Percentiles rank a stretch among this genome's conserved stretches.
Conservation (phyloP, 2,888 invertebrate genomes). For the Eilema depressum region DNA sequence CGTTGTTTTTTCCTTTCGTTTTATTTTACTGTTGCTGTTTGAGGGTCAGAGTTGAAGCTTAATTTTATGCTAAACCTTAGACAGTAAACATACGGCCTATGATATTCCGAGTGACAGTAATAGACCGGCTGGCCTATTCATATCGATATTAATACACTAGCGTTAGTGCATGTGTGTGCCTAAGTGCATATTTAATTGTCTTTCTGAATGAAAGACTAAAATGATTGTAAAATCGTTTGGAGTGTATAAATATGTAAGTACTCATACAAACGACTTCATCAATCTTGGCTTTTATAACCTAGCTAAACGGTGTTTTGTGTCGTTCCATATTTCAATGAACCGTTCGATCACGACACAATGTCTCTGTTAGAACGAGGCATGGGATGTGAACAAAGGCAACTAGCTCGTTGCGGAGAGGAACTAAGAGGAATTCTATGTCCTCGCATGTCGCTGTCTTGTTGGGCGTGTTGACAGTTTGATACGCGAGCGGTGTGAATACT, state of each 20-base stretch:
- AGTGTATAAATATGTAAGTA: too few species aligned
- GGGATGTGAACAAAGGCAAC: slow-evolving; percentile 36
- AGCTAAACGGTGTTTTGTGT: background rate
- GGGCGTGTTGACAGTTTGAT: slow-evolving; percentile 17
- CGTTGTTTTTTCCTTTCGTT: background rate
- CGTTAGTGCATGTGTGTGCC: too few species aligned
- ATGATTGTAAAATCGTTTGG: background rate
- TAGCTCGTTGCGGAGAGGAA: slow-evolving; percentile 27
- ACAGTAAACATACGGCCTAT: background rate
- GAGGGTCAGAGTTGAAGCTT: background rate
- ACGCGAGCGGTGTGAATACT: background rate
- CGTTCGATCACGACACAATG: background rate
- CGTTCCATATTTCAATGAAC: background rate
- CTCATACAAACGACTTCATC: slow-evolving; percentile 1
- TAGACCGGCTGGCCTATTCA: too few species aligned
- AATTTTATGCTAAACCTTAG: background rate
- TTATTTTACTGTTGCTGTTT: background rate
- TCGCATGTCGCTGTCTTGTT: slow-evolving; percentile 44
- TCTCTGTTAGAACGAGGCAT: slow-evolving; percentile 20
- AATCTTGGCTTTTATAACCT: background rate
- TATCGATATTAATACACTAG: too few species aligned
- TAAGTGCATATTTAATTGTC: too few species aligned
- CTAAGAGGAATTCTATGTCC: slow-evolving; percentile 35
- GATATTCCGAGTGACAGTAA: too few species aligned
- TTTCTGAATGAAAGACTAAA: too few species aligned